Percentiles rank a stretch among this genome's conserved stretches.
These are phyloP conservation scores for Mactra quadrangularis DNA, from an alignment of 1,140 invertebrate genomes.

Conservation along the genomic window DNA sequence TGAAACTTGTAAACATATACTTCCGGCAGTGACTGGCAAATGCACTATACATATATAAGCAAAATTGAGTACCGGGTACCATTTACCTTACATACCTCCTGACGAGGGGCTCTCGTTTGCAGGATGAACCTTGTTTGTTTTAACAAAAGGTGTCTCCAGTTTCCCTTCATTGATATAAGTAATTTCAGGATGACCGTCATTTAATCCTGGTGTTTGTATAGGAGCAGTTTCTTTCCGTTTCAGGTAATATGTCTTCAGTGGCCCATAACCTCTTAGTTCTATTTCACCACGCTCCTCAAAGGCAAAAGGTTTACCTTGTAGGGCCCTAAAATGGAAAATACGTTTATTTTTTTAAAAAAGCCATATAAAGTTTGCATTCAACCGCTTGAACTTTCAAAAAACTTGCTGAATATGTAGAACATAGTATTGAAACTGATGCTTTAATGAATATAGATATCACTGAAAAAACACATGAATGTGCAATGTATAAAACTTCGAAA, in stretches of 20 bases:
- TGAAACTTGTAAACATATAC: no score
- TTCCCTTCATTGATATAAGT: conserved; percentile 62
- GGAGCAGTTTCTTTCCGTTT: conserved; percentile 64
- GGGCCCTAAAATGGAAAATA: conserved; percentile 40
- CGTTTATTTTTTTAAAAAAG: neutral
- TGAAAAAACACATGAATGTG: no score
- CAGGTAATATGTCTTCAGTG: conserved; percentile 83
- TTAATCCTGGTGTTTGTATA: conserved; percentile 22
- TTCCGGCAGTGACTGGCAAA: no score
- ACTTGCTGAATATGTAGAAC: no score
- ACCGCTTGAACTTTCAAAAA: no score
- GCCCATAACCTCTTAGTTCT: conserved; percentile 80
- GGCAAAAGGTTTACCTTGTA: conserved; percentile 64
- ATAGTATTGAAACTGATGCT: no score
- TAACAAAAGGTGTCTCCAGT: conserved; percentile 37
- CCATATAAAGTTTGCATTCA: no score
- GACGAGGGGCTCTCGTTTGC: conserved; percentile 38
- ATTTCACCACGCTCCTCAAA: conserved; percentile 70
- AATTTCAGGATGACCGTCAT: conserved; percentile 63
- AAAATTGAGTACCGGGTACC: neutral
- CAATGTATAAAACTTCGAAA: no score
- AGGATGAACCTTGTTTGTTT: conserved; percentile 40
- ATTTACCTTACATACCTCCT: conserved; percentile 27
- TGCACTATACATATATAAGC: no score
- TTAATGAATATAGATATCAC: no score